Evolutionary conservation across 2,888 invertebrate genomes (phyloP), one percentile per base, ranked within the genome.

Genomic region (Geophilus truncorum): DNA sequence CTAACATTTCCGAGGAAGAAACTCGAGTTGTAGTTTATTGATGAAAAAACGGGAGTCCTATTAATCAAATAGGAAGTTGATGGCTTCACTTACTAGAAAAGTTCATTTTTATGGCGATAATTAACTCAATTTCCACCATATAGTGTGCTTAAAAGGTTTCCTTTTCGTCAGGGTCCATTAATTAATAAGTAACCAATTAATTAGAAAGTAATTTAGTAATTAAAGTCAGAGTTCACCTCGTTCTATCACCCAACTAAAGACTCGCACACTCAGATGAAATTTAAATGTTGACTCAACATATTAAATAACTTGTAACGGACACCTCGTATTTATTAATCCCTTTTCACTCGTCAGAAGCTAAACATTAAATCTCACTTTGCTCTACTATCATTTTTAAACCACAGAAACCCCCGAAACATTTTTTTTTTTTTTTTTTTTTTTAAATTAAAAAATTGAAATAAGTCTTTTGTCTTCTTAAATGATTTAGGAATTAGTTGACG

Each of bases 171-270:
- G 2, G 15, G 25, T 28, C 28, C 70, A 70, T 70, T 70, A 70
- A 70, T 70, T 70, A 70, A 70, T 70, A 70, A 70, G 70, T 70
- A 70, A 70, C 25, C n/a, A 70, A 70, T 70, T 70, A 70, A 70
- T 70, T 70, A 70, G 70, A 70, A 70, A 70, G 70, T 70, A 70
- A 70, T 70, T 70, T 70, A 10, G 12, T 70, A 28, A 70, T 70
- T 70, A 70, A 70, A 70, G 70, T n/a, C 51, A 40, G 40, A 40
- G 40, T 40, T 40, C 15, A 12, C n/a, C n/a, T 40, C 40, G 15
- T 15, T 18, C n/a, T 18, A 51, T 3, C 7, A 51, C 51, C 51
- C n/a, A 51, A 18, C 15, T 40, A 40, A 12, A 40, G n/a, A 40
- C 12, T n/a, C n/a, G 7, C n/a, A n/a, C n/a, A n/a, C n/a, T n/a